Evolutionary conservation across 2,888 invertebrate genomes (phyloP), one percentile per base, ranked within the genome.

Genomic region (Nemotelus pantherinus): DNA sequence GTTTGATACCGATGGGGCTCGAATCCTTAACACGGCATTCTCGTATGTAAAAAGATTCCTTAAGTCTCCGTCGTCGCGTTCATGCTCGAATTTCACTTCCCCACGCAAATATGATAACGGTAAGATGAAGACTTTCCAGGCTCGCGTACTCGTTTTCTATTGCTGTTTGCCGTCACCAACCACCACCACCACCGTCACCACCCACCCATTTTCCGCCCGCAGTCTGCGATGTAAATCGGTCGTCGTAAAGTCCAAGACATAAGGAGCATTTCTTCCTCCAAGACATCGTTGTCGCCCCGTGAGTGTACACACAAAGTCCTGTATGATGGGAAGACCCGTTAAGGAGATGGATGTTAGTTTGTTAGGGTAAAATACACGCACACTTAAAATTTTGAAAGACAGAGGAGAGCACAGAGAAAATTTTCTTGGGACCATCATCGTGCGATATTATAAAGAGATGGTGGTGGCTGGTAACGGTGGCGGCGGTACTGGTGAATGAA

Each of bases 361-460:
- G 25, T 25, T 25, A 25, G 25, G 25, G 25, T 25, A 25, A 50
- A 47, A 47, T 45, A 60, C 47, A 72, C 58, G 47, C 70, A 70
- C 41, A 70, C 70, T 55, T 70, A 55, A 53, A 55, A 53, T 70
- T 55, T 39, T 25, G 25, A 70, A 55, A 70, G 70, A 70, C 55
- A 70, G 72, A 47, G 25, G 25, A 72, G 63, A 74, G 74, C 60
- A 6, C 74, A 74, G 74, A 74, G 74, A 63, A 74, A 74, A 74
- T 74, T 74, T 74, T 74, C 74, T 74, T 74, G 3, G 48, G 47
- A 48, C 25, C 25, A 25, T 25, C 25, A 25, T 25, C 25, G 25
- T 25, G 25, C 25, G 25, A 25, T 25, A 55, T n/a, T 43, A 58
- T 44, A 72, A 65, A 45, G 58, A 72, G 72, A 48, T 60, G 58